A percentile compares a stretch with the other conserved stretches of the same genome.
These are phyloP conservation scores for Dicranocentrus wangi DNA, from an alignment of 2,888 invertebrate genomes.

Conservation along the genomic window DNA sequence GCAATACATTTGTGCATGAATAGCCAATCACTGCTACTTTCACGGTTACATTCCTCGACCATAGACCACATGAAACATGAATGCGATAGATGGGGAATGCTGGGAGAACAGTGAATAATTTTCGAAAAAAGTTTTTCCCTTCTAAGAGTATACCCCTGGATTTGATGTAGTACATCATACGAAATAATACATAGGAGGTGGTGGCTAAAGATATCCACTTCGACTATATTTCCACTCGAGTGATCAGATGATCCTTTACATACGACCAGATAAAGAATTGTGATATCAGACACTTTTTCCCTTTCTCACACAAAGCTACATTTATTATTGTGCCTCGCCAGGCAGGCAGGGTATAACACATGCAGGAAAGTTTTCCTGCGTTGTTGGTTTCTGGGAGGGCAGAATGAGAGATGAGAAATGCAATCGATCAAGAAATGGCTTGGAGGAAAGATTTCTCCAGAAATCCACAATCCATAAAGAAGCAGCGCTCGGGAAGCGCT, in stretches of 20 bases:
- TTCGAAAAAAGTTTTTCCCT: constrained; percentile 38
- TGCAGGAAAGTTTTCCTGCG: constrained; percentile 10
- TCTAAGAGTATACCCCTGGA: too few species aligned
- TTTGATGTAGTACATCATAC: constrained; percentile 6
- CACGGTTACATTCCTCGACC: constrained; percentile 22
- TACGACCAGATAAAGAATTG: constrained; percentile 7
- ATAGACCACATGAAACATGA: constrained; percentile 29
- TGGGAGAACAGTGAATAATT: constrained; percentile 42
- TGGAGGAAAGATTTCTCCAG: constrained; percentile 32
- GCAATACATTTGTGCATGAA: constrained; percentile 6
- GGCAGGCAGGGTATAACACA: constrained; percentile 2
- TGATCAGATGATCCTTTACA: constrained; percentile 14
- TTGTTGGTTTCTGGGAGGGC: not conserved
- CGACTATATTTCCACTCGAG: not conserved
- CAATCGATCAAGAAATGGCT: constrained; percentile 61
- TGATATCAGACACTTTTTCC: not conserved
- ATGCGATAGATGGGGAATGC: constrained; percentile 21
- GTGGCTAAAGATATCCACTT: too few species aligned
- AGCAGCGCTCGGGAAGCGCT: constrained; percentile 9
- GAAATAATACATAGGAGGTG: too few species aligned
- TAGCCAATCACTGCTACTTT: constrained; percentile 50
- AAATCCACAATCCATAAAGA: constrained; percentile 45
- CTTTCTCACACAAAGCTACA: constrained; percentile 1
- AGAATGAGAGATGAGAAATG: constrained; percentile 56
- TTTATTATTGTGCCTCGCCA: constrained; percentile 14